Evolutionary conservation across 2,888 invertebrate species (phyloP).

Genomic region (Pteria penguin): DNA sequence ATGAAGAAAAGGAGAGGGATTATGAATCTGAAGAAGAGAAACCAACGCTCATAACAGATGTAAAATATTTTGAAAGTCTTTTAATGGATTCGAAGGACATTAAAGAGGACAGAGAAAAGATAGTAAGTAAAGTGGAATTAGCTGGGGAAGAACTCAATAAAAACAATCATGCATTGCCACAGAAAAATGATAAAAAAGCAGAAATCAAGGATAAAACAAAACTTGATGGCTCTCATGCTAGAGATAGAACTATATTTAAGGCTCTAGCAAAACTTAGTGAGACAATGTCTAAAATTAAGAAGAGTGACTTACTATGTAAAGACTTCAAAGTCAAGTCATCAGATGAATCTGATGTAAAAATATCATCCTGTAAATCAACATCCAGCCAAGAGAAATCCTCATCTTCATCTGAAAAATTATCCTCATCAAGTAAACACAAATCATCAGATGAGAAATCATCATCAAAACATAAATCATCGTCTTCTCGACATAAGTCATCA

Average conservation of each 20-base stretch:
- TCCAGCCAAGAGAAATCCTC: not conserved
- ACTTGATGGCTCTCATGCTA: not conserved
- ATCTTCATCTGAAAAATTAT: not conserved
- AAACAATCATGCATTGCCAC: too few relatives aligned
- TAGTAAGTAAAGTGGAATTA: not conserved
- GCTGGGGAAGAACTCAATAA: not conserved
- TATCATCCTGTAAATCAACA: not conserved
- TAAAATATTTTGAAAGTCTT: conserved; percentile 38
- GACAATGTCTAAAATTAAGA: not conserved
- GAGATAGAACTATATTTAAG: not conserved
- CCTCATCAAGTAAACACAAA: not conserved
- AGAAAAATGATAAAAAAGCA: not conserved
- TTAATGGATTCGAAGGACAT: conserved; percentile 10
- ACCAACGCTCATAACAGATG: conserved; percentile 25
- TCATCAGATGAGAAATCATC: conserved; percentile 20
- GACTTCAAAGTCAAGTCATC: not conserved
- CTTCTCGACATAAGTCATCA: conserved; percentile 10
- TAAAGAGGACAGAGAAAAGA: not conserved
- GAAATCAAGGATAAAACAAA: not conserved
- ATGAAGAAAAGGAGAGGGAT: conserved; percentile 28
- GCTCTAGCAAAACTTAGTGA: conserved; percentile 3
- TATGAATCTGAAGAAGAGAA: conserved; percentile 27
- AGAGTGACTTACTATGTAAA: not conserved
- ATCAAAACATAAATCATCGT: conserved; percentile 24
- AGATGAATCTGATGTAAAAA: not conserved